A percentile compares a stretch with the other conserved stretches of the same genome.
phyloP scores from a whole-genome alignment of 2,113 vertebrate species.

The Sialia sialis region DNA sequence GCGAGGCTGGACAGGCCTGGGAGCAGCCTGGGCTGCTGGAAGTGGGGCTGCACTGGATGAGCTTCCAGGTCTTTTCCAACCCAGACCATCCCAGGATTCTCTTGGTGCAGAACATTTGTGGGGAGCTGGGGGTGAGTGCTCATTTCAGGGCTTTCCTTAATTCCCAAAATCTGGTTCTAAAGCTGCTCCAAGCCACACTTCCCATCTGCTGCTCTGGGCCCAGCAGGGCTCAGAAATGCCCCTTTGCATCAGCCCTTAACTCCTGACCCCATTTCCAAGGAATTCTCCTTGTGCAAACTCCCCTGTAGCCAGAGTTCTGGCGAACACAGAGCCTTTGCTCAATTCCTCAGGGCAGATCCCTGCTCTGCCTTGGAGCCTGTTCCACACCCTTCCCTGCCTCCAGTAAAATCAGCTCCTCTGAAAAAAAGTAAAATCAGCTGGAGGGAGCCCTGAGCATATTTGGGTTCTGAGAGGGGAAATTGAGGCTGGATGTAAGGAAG shows the following conservation, averaged over 20 bases:
- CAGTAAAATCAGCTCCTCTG: background rate
- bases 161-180: background rate
- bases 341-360: background rate
- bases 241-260: background rate
- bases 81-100: background rate
- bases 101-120: background rate
- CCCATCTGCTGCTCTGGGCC: background rate
- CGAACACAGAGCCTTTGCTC: background rate
- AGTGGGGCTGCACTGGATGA: background rate
- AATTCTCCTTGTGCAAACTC: conserved; percentile 37
- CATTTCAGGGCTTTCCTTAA: background rate
- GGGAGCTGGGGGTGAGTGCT: background rate
- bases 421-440: background rate
- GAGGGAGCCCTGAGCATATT: background rate
- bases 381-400: background rate
- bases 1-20: background rate
- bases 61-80: background rate
- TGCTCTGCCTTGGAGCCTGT: background rate
- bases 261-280: conserved; percentile 41
- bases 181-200: background rate
- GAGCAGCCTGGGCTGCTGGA: accelerated
- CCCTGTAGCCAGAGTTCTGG: background rate
- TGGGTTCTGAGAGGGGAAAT: background rate
- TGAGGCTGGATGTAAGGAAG: background rate
- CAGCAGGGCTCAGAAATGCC: conserved; percentile 20